Evolutionary conservation across 2,888 invertebrate genomes (phyloP).

Genomic region (Chorisops tibialis): DNA sequence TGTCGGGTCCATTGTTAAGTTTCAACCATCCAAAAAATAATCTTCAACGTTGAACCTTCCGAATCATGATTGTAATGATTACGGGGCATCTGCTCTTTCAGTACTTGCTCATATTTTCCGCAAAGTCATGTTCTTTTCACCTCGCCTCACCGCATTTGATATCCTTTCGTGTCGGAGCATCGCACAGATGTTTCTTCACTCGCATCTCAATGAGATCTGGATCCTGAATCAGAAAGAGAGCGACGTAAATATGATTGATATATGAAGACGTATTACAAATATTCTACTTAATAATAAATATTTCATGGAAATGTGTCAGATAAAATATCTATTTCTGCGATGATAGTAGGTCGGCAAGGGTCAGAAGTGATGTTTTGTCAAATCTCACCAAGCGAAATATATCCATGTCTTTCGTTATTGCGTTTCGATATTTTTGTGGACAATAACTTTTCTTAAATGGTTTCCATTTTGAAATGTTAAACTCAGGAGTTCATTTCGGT

Average conservation of each 20-base stretch:
- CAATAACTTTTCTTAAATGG: conserved; percentile 14
- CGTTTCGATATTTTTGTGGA: conserved; percentile 13
- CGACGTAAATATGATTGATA: conserved; percentile 24
- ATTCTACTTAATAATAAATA: conserved; percentile 24
- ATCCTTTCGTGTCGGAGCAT: too few species aligned
- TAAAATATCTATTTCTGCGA: conserved; percentile 16
- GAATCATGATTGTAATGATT: conserved; percentile 20
- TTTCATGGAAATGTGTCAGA: conserved; percentile 25
- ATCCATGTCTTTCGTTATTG: not conserved
- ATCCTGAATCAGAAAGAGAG: not conserved
- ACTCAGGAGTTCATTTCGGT: not conserved
- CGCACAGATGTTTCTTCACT: conserved; percentile 1
- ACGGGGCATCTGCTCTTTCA: conserved; percentile 10
- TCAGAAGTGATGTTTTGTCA: not conserved
- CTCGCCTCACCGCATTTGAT: not conserved
- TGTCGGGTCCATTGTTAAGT: too few species aligned
- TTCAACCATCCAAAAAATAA: too few species aligned
- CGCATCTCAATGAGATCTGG: conserved; percentile 1
- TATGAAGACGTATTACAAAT: conserved; percentile 27
- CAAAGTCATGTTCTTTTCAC: conserved; percentile 19
- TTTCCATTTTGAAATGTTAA: conserved; percentile 3
- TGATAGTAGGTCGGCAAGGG: not conserved
- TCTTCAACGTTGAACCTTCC: conserved; percentile 8
- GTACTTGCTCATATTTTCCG: not conserved
- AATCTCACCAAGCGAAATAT: not conserved